Conservation (phyloP, 2,888 invertebrate species). For the Drosophila rellima region DNA sequence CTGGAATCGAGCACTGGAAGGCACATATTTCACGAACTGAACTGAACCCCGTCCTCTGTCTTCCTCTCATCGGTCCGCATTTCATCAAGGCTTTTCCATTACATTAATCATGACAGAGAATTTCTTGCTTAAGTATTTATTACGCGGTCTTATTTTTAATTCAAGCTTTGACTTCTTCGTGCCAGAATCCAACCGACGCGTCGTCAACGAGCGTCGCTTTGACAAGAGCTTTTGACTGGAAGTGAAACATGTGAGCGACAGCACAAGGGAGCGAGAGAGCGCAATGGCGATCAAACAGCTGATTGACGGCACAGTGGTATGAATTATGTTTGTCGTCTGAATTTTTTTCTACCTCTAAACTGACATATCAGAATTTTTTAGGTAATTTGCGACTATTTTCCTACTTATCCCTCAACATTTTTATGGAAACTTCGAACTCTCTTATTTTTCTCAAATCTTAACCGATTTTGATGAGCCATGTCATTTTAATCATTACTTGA, state of each 20-base stretch:
- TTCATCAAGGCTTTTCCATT: constrained; percentile 11
- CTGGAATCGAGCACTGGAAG: constrained; percentile 53
- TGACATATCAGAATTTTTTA: too few species aligned
- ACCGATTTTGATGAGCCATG: too few species aligned
- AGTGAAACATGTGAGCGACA: constrained; percentile 13
- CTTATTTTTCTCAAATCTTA: too few species aligned
- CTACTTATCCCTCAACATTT: neutral
- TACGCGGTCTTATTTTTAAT: constrained; percentile 28
- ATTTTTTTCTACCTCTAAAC: neutral
- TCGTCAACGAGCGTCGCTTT: constrained; percentile 14
- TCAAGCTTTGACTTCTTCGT: constrained; percentile 38
- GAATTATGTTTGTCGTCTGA: neutral
- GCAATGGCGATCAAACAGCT: constrained; percentile 53
- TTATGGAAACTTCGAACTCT: too few species aligned
- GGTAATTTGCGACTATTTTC: too few species aligned
- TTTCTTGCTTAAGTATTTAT: constrained; percentile 5
- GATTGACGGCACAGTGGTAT: constrained; percentile 37
- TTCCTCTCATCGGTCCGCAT: neutral
- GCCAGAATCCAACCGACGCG: neutral
- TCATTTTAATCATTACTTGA: too few species aligned
- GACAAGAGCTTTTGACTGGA: constrained; percentile 38
- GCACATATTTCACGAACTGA: constrained; percentile 1
- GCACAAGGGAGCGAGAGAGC: constrained; percentile 13
- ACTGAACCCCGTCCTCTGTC: neutral
- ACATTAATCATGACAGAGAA: constrained; percentile 12